Evolutionary conservation across 2,888 invertebrate genomes (phyloP).

Genomic region (Cremastobaeus sp.): DNA sequence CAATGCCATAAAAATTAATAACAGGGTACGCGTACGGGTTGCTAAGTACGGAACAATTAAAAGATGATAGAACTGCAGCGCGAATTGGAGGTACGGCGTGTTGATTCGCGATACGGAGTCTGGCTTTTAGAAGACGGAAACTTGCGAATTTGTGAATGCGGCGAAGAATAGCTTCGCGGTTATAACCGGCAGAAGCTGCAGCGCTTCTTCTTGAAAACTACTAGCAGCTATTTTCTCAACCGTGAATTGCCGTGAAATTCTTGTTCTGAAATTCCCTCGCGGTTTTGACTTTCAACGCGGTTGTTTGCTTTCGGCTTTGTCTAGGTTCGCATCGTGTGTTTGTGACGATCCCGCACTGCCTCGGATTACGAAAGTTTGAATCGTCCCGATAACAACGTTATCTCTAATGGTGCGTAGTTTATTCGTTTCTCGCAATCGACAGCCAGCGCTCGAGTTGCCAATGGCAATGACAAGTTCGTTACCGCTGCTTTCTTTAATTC

Average conservation of each 20-base stretch:
- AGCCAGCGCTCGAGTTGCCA: background rate
- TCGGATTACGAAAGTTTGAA: slow-evolving; percentile 62
- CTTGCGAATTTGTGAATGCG: slow-evolving; percentile 34
- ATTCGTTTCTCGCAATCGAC: slow-evolving; percentile 33
- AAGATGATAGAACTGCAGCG: background rate
- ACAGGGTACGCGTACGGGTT: too few relatives aligned
- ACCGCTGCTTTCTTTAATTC: slow-evolving; percentile 30
- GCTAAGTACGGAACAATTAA: too few relatives aligned
- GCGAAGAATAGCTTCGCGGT: slow-evolving; percentile 35
- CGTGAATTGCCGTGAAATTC: slow-evolving; percentile 60
- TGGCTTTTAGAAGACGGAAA: slow-evolving; percentile 21
- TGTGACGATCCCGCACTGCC: slow-evolving; percentile 43
- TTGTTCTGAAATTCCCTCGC: slow-evolving; percentile 51
- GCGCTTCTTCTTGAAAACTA: slow-evolving; percentile 43
- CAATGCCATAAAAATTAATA: too few relatives aligned
- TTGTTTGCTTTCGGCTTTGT: slow-evolving; percentile 58
- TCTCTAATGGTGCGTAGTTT: slow-evolving; percentile 44
- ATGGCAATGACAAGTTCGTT: slow-evolving; percentile 6
- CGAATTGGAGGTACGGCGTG: slow-evolving; percentile 18
- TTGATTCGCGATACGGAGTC: slow-evolving; percentile 24
- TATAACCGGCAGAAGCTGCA: slow-evolving; percentile 44
- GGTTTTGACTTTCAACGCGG: slow-evolving; percentile 58
- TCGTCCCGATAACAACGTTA: slow-evolving; percentile 66
- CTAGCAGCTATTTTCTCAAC: slow-evolving; percentile 51
- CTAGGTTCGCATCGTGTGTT: slow-evolving; percentile 38